Evolutionary conservation across 2,113 vertebrate species (phyloP).

Genomic region (Narcine bancroftii): DNA sequence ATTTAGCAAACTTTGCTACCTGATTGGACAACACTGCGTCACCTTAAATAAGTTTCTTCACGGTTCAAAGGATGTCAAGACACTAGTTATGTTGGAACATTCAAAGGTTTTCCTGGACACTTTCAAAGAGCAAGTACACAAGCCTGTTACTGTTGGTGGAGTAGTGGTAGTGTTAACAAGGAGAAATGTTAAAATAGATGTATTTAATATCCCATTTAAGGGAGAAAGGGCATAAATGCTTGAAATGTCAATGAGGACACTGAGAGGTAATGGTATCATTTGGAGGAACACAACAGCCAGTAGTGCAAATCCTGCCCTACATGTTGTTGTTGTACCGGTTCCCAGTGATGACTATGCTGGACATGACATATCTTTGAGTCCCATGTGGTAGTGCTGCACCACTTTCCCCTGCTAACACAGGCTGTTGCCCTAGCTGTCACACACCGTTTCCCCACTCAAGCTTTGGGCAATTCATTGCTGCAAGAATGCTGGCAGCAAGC

Average conservation of each 20-base stretch:
- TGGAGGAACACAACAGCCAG: no score
- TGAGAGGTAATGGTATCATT: no score
- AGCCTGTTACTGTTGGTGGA: constrained; percentile 37
- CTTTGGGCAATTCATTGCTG: no score
- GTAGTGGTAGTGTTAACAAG: neutral
- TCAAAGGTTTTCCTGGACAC: constrained; percentile 76
- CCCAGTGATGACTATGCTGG: no score
- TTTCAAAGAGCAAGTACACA: constrained; percentile 72
- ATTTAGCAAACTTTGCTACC: constrained; percentile 79
- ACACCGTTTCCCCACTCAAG: no score
- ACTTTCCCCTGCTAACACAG: no score
- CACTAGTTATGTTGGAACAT: constrained; percentile 78
- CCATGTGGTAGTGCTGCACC: no score
- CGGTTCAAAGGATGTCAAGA: constrained; percentile 67
- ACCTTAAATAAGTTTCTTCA: constrained; percentile 78
- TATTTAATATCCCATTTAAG: neutral
- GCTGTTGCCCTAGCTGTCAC: no score
- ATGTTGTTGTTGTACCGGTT: no score
- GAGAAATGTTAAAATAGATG: neutral
- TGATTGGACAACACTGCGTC: constrained; percentile 83
- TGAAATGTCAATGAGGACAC: neutral
- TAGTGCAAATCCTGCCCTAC: no score
- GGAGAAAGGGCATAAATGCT: neutral
- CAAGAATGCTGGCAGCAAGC: no score
- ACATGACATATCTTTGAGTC: no score